A percentile compares a stretch with the other conserved stretches of the same genome.
Evolutionary conservation across 1,140 invertebrate species (phyloP).

Genomic region (Ruditapes philippinarum): DNA sequence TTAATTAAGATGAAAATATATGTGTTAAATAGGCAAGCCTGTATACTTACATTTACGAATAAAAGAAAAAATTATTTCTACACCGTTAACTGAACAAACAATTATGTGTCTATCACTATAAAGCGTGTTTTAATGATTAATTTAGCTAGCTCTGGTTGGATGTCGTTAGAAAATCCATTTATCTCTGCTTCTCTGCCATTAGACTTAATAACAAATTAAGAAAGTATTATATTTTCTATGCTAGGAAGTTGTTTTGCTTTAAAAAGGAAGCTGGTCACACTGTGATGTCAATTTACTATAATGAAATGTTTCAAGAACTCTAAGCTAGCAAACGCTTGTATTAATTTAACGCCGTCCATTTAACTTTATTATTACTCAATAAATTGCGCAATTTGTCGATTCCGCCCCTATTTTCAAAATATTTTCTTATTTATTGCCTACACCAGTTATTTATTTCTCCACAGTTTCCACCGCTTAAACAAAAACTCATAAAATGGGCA

Average conservation of each 20-base stretch:
- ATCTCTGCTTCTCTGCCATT: too few relatives aligned
- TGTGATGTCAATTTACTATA: conserved; percentile 16
- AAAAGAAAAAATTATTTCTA: too few relatives aligned
- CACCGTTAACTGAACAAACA: too few relatives aligned
- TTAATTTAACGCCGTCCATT: conserved; percentile 20
- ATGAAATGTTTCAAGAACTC: conserved; percentile 11
- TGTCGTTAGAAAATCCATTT: too few relatives aligned
- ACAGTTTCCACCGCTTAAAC: conserved; percentile 18
- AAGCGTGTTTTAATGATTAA: too few relatives aligned
- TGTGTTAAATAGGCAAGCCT: too few relatives aligned
- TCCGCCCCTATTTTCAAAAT: conserved; percentile 53
- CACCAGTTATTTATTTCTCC: conserved; percentile 34
- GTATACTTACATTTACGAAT: too few relatives aligned
- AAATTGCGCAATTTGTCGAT: conserved; percentile 62
- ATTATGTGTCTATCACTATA: too few relatives aligned
- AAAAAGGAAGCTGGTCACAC: neutral
- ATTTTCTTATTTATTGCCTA: conserved; percentile 60
- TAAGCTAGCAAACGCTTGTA: neutral
- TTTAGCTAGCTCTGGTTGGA: too few relatives aligned
- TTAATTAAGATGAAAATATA: too few relatives aligned
- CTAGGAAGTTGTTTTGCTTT: neutral
- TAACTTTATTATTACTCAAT: conserved; percentile 27
- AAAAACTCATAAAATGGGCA: conserved; percentile 30
- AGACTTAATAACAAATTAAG: conserved; percentile 3
- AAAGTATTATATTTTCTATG: conserved; percentile 5